Evolutionary conservation across 2,888 invertebrate species (phyloP).

Genomic region (Cordilura impudica): DNA sequence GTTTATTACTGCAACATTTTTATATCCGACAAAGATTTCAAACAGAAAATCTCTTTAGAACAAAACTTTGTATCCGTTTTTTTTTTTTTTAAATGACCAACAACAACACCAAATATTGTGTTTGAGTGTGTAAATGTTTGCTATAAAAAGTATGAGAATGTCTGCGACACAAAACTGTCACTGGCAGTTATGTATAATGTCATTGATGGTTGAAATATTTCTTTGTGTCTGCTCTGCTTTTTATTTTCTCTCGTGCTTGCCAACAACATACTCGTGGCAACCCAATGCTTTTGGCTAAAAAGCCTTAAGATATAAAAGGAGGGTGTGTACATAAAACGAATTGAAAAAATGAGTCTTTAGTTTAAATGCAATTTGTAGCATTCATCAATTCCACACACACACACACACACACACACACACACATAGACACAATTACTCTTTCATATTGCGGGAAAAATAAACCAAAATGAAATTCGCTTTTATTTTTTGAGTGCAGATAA

Average conservation of each 20-base stretch:
- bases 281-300: constrained; percentile 55
- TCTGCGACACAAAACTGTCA: constrained; percentile 75
- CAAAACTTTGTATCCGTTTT: constrained; percentile 6
- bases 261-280: constrained; percentile 39
- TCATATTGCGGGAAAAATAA: too few species aligned
- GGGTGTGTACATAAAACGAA: constrained; percentile 10
- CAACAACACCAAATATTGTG: constrained; percentile 30
- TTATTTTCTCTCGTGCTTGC: constrained; percentile 18
- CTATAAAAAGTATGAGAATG: constrained; percentile 54
- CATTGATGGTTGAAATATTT: constrained; percentile 73
- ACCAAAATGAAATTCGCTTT: constrained; percentile 41
- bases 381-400: constrained; percentile 41
- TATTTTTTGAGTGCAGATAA: not conserved
- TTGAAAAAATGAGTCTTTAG: constrained; percentile 15
- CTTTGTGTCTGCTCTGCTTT: constrained; percentile 63
- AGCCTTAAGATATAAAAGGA: constrained; percentile 41
- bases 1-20: constrained; percentile 32
- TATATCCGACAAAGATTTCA: constrained; percentile 46
- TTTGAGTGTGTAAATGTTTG: constrained; percentile 23
- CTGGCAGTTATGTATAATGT: constrained; percentile 72
- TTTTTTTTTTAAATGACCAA: not conserved
- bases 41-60: constrained; percentile 47
- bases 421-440: too few species aligned
- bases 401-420: constrained; percentile 14
- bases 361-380: constrained; percentile 58